Base-by-base conservation (phyloP, 2,888 invertebrate genomes). In the Rhamphomyia laevipes region DNA sequence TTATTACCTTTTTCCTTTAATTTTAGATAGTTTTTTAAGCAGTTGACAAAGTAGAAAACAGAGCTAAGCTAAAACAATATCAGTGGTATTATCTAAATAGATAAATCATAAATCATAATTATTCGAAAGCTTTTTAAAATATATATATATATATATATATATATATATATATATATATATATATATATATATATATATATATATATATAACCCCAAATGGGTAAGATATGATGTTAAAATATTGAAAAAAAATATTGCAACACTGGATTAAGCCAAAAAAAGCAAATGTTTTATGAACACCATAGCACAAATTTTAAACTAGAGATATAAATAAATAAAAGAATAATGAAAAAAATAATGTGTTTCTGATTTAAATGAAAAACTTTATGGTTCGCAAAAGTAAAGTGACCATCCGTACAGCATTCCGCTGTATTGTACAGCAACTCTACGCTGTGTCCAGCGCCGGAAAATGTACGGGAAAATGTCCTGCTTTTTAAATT, bases 61-160 rank as follows among this genome's bases (percentile, higher is more conserved):
- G 23, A 13, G 11, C 18, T 6, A 45, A n/a, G n/a, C n/a, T n/a
- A n/a, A n/a, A 21, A 35, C 37, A 21, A 37, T 45, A 23, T 45
- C 45, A 17, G 45, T 45, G 15, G 37, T 45, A 11, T 35, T 33
- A 18, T 27, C 45, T 10, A 45, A 45, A 35, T 45, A 37, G 37
- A 45, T 45, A 15, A 23, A 35, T 37, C 21, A 23, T 10, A n/a
- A 23, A 37, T 23, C 4, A 35, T 21, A 21, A 45, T 35, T 35
- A 23, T 15, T 12, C 12, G 6, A 27, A 27, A 12, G 35, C 15
- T 37, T n/a, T 15, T 37, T 2, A 15, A 37, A n/a, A 12, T n/a
- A n/a, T n/a, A n/a, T n/a, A n/a, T n/a, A n/a, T n/a, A n/a, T n/a
- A n/a, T n/a, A n/a, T n/a, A n/a, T n/a, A n/a, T n/a, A n/a, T n/a